A percentile compares a stretch with the other conserved stretches of the same genome.
phyloP scores from a whole-genome alignment of 2,797 vertebrate species.

The Mycteria americana region DNA sequence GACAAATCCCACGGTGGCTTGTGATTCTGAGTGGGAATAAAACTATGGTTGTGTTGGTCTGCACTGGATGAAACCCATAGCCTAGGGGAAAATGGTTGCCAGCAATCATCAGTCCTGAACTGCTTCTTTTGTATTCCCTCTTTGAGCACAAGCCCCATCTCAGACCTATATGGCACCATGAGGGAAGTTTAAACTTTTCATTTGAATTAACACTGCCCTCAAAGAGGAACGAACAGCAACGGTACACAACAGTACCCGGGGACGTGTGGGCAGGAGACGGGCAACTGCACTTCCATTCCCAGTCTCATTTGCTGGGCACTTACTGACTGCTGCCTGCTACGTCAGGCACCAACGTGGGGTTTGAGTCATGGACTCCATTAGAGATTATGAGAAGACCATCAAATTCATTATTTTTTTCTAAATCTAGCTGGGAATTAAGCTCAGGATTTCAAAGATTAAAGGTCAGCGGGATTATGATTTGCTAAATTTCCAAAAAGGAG shows the following conservation, averaged over 20 bases:
- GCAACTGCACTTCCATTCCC: background rate
- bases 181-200: background rate
- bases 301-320: accelerated
- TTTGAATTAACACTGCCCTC: background rate
- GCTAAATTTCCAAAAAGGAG: background rate
- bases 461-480: conserved; percentile 7
- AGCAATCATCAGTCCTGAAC: accelerated
- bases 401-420: background rate
- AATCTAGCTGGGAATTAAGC: background rate
- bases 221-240: accelerated
- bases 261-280: background rate
- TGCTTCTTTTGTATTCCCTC: background rate
- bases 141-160: background rate
- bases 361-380: background rate
- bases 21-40: background rate
- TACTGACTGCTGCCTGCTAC: accelerated
- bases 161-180: accelerated
- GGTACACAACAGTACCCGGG: accelerated
- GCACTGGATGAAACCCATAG: background rate
- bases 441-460: conserved; percentile 14
- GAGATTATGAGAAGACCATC: background rate
- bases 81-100: background rate
- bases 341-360: accelerated
- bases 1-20: accelerated
- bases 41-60: background rate